phyloP scores from a whole-genome alignment of 1,140 invertebrate species.

The Drosophila setifemur region DNA sequence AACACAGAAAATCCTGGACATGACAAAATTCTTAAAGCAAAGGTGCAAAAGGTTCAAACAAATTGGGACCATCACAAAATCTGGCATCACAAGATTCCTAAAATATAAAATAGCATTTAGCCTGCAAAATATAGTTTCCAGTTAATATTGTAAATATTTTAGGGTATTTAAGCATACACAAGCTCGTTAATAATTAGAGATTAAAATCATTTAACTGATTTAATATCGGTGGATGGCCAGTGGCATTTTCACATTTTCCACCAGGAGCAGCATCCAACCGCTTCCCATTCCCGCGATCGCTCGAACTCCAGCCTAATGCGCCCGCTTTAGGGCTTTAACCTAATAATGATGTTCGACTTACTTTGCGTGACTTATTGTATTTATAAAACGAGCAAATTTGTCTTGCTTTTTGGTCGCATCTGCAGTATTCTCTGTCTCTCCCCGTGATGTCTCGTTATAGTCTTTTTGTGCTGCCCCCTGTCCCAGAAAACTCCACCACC shows the following conservation, averaged over 20 bases:
- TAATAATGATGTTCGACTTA: constrained; percentile 81
- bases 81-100: too few relatives aligned
- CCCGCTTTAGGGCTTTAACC: constrained; percentile 79
- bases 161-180: not conserved
- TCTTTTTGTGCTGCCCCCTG: constrained; percentile 1
- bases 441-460: constrained; percentile 25
- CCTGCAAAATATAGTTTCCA: not conserved
- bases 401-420: constrained; percentile 76
- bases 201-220: constrained; percentile 5
- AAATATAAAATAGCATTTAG: too few relatives aligned
- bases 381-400: constrained; percentile 81
- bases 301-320: constrained; percentile 56
- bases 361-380: constrained; percentile 81
- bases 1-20: too few relatives aligned
- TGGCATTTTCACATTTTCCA: constrained; percentile 30
- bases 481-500: not conserved
- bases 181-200: constrained; percentile 1
- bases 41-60: too few relatives aligned
- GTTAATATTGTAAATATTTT: not conserved
- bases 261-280: not conserved
- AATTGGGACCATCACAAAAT: too few relatives aligned
- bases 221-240: constrained; percentile 1
- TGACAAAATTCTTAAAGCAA: too few relatives aligned
- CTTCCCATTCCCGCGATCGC: not conserved
- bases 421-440: constrained; percentile 17